These are phyloP conservation scores for Diabrotica undecimpunctata DNA, from an alignment of 1,140 invertebrate genomes.

Conservation along the genomic window DNA sequence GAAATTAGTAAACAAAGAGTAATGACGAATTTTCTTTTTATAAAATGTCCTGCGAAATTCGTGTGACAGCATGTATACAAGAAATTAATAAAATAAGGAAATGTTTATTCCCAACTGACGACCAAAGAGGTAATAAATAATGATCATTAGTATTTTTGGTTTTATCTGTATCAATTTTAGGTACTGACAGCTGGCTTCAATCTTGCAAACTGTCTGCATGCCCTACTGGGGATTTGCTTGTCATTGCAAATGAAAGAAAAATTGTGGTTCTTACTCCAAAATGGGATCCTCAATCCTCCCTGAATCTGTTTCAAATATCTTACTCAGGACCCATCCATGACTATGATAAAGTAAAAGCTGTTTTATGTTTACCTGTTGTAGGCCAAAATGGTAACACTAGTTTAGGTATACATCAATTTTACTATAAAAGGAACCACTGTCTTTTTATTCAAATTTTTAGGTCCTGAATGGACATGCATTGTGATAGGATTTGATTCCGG, in stretches of 20 bases:
- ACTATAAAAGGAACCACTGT: no score
- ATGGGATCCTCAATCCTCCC: constrained; percentile 53
- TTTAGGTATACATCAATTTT: not conserved
- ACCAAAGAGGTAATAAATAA: not conserved
- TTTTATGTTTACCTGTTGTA: constrained; percentile 54
- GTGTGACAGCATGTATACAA: constrained; percentile 61
- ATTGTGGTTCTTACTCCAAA: constrained; percentile 64
- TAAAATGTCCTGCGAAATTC: constrained; percentile 66
- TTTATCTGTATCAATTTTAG: constrained; percentile 44
- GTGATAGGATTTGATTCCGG: constrained; percentile 83
- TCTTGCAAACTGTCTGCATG: constrained; percentile 68
- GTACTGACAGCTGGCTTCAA: constrained; percentile 65
- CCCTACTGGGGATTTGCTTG: constrained; percentile 68
- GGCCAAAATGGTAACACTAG: constrained; percentile 42
- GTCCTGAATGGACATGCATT: constrained; percentile 92
- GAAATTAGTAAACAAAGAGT: not conserved
- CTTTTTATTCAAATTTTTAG: constrained; percentile 50
- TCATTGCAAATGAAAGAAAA: constrained; percentile 62
- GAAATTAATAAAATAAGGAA: constrained; percentile 59
- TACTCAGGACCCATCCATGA: constrained; percentile 55
- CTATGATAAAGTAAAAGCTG: constrained; percentile 50
- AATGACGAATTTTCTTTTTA: not conserved
- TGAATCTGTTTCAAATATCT: constrained; percentile 51
- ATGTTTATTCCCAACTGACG: constrained; percentile 55
- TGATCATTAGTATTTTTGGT: not conserved